Conservation (phyloP, 2,113 vertebrate species). For the Shinisaurus crocodilurus region DNA sequence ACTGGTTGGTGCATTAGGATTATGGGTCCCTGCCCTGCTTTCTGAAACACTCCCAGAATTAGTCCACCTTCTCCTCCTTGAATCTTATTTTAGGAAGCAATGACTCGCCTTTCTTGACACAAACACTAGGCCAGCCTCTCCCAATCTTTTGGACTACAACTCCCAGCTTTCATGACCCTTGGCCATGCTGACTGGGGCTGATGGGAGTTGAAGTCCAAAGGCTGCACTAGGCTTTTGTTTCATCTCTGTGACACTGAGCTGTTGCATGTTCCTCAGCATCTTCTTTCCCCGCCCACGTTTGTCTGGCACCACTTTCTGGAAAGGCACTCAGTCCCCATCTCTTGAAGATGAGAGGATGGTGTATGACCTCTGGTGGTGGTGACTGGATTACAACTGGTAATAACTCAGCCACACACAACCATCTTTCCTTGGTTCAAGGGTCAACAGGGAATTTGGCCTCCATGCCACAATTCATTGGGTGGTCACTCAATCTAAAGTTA, state of each 20-base stretch:
- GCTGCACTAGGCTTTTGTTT: neutral
- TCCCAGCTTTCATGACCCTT: too few relatives aligned
- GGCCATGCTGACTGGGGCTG: too few relatives aligned
- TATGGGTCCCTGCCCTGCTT: neutral
- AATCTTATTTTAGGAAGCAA: neutral
- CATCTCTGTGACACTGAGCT: too few relatives aligned
- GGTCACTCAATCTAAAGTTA: conserved; percentile 28
- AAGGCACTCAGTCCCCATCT: neutral
- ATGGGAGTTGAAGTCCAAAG: too few relatives aligned
- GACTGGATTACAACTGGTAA: neutral
- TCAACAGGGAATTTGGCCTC: neutral
- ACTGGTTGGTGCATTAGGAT: neutral
- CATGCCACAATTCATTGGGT: conserved; percentile 31
- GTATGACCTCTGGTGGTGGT: neutral
- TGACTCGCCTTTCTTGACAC: conserved; percentile 5
- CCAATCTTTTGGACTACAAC: too few relatives aligned
- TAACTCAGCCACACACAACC: neutral
- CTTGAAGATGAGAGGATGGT: neutral
- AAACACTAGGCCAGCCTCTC: neutral
- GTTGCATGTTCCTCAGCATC: neutral
- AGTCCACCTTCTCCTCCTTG: neutral
- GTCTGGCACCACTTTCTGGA: neutral
- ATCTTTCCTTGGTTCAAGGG: neutral
- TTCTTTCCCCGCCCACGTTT: neutral
- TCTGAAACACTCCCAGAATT: neutral